These are phyloP conservation scores for Crotalus viridis DNA, from an alignment of 2,113 vertebrate species.

Conservation along the genomic window DNA sequence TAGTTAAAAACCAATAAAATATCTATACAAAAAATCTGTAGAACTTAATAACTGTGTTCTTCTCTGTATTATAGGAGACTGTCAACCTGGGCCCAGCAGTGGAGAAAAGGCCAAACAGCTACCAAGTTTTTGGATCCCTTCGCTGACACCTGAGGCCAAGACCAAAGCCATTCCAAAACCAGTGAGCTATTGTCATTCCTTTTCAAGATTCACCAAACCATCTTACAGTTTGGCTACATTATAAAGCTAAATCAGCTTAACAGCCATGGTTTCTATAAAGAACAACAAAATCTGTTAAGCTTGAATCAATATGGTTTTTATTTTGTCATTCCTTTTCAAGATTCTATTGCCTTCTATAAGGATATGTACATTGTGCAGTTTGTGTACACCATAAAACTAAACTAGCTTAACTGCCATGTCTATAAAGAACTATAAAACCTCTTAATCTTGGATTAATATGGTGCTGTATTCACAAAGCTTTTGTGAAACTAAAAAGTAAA, in stretches of 20 bases:
- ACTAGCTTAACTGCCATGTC: background rate
- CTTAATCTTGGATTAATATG: background rate
- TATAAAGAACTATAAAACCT: background rate
- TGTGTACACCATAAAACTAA: background rate
- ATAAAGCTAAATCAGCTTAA: background rate
- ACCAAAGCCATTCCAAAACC: slow-evolving; percentile 83
- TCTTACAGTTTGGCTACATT: background rate
- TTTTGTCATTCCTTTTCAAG: background rate
- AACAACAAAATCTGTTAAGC: background rate
- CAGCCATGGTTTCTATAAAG: background rate
- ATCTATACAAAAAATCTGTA: background rate
- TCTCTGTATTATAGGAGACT: slow-evolving; percentile 31
- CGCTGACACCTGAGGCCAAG: slow-evolving; percentile 85
- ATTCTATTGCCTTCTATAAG: background rate
- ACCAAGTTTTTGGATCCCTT: slow-evolving; percentile 91
- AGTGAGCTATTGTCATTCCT: slow-evolving; percentile 65
- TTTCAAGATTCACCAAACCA: background rate
- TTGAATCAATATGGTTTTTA: background rate
- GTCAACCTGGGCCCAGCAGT: slow-evolving; percentile 42
- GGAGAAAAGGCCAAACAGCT: slow-evolving; percentile 62
- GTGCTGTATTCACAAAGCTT: background rate
- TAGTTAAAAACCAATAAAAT: no score
- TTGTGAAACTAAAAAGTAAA: background rate
- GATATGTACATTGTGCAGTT: background rate
- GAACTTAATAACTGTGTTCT: background rate